Base-by-base conservation (phyloP, 2,113 vertebrate genomes). In the Prolemur simus region DNA sequence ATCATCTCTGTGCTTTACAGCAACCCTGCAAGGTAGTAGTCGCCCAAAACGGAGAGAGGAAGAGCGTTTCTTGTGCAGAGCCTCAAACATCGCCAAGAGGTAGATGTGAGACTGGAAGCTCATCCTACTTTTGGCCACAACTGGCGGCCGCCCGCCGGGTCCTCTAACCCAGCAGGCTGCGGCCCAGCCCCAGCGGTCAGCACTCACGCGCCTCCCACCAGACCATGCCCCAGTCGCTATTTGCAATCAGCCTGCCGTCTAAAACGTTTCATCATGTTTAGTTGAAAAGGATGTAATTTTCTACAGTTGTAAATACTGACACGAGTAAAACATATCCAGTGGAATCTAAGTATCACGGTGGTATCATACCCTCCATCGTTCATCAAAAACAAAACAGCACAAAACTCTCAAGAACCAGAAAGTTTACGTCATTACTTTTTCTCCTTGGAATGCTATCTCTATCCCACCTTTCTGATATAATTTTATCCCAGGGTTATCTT, bases 121-220 rank as follows among this genome's bases (percentile, higher is more conserved):
- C 4, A 11, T 32, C 54, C 54, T 52, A 12, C 8, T 49, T 42
- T 21, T 10, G 27, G 29, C 8, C 34, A 18, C 21, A 25, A 49
- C 20, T 4, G 3, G 54, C 0, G 17, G 64, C 29, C 52, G 74
- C 47, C 54, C 56, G 2, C 27, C 2, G 15, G 34, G 18, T 34
- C 23, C n/a, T 18, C 29, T 60, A 56, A 82, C 9, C 29, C 77
- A 45, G 71, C 60, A 3, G 29, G 29, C 39, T 23, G n/a, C 73
- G 17, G n/a, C 47, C 25, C n/a, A 3, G 49, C 0, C 47, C 25
- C n/a, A 3, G 49, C 1, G 6, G 37, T n/a, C 73, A 25, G 54
- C 34, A 25, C 0, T 4, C 29, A 21, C 0, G 5, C 23, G 6
- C 23, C 12, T 6, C 15, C 34, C 25, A 3, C 18, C 52, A 6